These are phyloP conservation scores for Oxygymnocypris stewartii DNA, from an alignment of 2,113 vertebrate genomes.

Conservation along the genomic window DNA sequence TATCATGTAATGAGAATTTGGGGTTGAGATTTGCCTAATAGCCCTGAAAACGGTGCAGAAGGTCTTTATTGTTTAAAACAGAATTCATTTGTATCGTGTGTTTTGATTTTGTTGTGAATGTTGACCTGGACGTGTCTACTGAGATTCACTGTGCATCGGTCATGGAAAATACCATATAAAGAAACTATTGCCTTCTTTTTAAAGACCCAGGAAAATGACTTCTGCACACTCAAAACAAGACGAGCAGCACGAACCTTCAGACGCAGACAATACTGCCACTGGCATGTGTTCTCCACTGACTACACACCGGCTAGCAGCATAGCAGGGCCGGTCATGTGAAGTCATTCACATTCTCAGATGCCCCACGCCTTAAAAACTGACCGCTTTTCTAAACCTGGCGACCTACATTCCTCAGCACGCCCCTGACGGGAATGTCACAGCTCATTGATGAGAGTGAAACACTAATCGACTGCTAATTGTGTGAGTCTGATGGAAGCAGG, in stretches of 20 bases:
- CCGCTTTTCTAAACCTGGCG: not conserved
- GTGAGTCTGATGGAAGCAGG: conserved; percentile 49
- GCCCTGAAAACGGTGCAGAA: no score
- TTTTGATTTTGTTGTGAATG: not conserved
- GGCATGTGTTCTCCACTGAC: not conserved
- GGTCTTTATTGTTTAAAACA: no score
- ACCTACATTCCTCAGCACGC: conserved; percentile 5
- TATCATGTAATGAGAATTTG: no score
- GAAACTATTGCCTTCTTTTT: not conserved
- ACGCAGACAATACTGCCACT: not conserved
- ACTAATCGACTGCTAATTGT: not conserved
- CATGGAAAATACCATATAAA: not conserved
- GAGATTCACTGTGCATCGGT: not conserved
- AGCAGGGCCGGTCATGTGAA: conserved; percentile 9
- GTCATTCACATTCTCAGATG: conserved; percentile 16
- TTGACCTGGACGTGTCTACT: not conserved
- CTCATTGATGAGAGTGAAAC: conserved; percentile 28
- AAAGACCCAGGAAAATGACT: not conserved
- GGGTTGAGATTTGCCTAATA: no score
- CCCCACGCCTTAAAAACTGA: conserved; percentile 14
- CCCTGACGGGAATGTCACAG: conserved; percentile 21
- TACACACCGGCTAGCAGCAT: not conserved
- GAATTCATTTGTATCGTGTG: no score
- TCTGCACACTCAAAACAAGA: not conserved
- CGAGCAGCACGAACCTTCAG: not conserved